A percentile compares a stretch with the other conserved stretches of the same genome.
These are phyloP conservation scores for Tautogolabrus adspersus DNA, from an alignment of 2,113 vertebrate genomes.

Conservation along the genomic window DNA sequence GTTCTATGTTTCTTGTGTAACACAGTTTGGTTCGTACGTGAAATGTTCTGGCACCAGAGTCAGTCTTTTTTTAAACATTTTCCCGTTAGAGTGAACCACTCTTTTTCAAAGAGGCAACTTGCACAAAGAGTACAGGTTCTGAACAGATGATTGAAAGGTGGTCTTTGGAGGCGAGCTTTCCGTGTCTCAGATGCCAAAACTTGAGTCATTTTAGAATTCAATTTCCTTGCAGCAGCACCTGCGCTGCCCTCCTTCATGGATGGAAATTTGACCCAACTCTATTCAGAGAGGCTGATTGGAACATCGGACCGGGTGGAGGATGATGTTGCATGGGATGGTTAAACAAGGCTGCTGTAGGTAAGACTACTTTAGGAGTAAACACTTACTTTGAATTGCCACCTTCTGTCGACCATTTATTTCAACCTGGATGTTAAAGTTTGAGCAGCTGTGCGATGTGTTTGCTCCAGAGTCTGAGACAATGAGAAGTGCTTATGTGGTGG, in stretches of 20 bases:
- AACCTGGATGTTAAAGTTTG: background rate
- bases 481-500: background rate
- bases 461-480: background rate
- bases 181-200: background rate
- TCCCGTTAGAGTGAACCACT: background rate
- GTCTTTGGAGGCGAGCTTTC: background rate
- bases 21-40: background rate
- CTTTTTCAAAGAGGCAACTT: background rate
- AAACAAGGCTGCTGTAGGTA: background rate
- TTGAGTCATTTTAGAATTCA: background rate
- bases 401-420: too few relatives aligned
- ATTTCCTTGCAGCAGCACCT: background rate
- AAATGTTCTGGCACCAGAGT: background rate
- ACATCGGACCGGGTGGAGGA: background rate
- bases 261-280: background rate
- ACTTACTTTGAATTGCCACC: background rate
- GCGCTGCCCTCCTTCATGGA: background rate
- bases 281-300: background rate
- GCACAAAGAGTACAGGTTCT: background rate
- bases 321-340: background rate
- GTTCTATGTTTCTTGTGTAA: background rate
- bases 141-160: background rate
- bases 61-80: too few relatives aligned
- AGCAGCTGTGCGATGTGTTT: background rate
- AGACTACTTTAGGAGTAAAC: background rate